Conservation (phyloP, 2,888 invertebrate species). For the Drosophila merina region DNA sequence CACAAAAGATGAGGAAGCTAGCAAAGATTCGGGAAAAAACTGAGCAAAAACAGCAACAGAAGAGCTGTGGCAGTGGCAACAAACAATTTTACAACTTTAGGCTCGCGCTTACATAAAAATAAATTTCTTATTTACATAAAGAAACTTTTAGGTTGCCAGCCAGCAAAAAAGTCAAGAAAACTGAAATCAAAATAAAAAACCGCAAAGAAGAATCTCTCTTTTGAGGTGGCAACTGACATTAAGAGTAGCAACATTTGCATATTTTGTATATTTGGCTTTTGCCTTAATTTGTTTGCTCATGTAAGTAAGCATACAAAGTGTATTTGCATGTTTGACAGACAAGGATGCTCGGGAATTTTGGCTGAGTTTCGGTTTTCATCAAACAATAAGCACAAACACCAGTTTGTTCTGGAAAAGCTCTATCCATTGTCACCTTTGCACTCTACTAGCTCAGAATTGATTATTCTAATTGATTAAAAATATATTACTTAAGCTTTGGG, state of each 20-base stretch:
- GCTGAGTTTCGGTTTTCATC: slow-evolving; percentile 48
- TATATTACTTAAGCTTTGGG: neutral
- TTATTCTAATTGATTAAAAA: neutral
- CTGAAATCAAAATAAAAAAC: slow-evolving; percentile 64
- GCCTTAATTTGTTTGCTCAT: slow-evolving; percentile 66
- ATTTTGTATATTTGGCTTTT: slow-evolving; percentile 60
- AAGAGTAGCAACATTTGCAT: slow-evolving; percentile 75
- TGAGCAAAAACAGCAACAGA: slow-evolving; percentile 6
- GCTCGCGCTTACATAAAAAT: slow-evolving; percentile 74
- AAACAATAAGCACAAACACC: slow-evolving; percentile 37
- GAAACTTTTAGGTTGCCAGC: slow-evolving; percentile 68
- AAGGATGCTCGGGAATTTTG: slow-evolving; percentile 31
- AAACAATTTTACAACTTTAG: slow-evolving; percentile 74
- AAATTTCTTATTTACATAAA: slow-evolving; percentile 78
- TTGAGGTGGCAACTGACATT: slow-evolving; percentile 59
- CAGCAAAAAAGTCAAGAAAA: slow-evolving; percentile 31
- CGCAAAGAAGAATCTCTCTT: slow-evolving; percentile 61
- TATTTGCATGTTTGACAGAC: slow-evolving; percentile 64
- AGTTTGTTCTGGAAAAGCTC: neutral
- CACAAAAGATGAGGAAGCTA: slow-evolving; percentile 48
- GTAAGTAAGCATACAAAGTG: slow-evolving; percentile 51
- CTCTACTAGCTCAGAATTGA: neutral
- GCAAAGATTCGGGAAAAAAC: slow-evolving; percentile 12
- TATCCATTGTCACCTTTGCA: no score
- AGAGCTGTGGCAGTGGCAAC: slow-evolving; percentile 22